A percentile compares a stretch with the other conserved stretches of the same genome.
Evolutionary conservation across 1,140 invertebrate genomes (phyloP).

Genomic region (Pollicipes pollicipes): DNA sequence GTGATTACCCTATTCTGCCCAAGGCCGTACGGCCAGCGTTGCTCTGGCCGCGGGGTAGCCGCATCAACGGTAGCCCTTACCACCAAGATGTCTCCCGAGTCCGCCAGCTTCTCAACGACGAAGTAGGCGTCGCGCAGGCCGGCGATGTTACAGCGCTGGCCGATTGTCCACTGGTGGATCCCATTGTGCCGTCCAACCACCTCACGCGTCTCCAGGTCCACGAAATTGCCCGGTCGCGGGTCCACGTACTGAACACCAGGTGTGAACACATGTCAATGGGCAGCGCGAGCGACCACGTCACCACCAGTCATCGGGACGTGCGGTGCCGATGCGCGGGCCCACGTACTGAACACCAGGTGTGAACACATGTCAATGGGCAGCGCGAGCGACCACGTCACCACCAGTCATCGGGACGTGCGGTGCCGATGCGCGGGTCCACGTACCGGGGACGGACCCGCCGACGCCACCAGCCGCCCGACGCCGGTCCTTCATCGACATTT

Average conservation of each 20-base stretch:
- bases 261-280: conserved; percentile 10
- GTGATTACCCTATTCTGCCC: too few species aligned
- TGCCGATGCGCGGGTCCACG: conserved; percentile 50
- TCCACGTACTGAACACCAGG: conserved; percentile 52
- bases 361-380: conserved; percentile 8
- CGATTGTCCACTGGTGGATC: conserved; percentile 75
- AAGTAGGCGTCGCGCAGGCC: conserved; percentile 42
- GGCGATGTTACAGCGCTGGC: conserved; percentile 53
- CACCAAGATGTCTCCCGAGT: conserved; percentile 57
- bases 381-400: too few species aligned
- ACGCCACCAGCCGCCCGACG: too few species aligned
- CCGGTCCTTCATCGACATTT: too few species aligned
- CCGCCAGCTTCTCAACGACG: conserved; percentile 47
- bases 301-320: too few species aligned
- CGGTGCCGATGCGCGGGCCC: conserved; percentile 46
- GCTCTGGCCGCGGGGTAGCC: too few species aligned
- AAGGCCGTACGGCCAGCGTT: too few species aligned
- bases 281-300: too few species aligned
- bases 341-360: conserved; percentile 50
- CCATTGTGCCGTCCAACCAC: conserved; percentile 66
- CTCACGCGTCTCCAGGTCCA: conserved; percentile 60
- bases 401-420: too few species aligned
- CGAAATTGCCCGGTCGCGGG: conserved; percentile 53
- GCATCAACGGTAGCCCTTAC: too few species aligned
- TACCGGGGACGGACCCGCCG: conserved; percentile 65